These are phyloP conservation scores for Nothocercus nigrocapillus DNA, from an alignment of 2,113 vertebrate genomes.

Conservation along the genomic window DNA sequence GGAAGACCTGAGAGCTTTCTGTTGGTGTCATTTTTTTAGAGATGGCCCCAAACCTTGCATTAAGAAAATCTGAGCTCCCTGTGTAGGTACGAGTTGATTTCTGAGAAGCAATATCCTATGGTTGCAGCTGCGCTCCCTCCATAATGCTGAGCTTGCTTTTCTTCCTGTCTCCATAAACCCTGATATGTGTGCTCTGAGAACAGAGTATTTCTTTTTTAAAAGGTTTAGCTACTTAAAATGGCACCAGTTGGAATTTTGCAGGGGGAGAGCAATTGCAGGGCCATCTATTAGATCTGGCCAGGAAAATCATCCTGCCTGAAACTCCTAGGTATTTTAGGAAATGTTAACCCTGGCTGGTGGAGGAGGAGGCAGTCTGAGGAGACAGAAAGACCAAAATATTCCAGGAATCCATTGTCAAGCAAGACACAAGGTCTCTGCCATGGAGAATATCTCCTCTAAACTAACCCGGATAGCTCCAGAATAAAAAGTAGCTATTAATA, in stretches of 20 bases:
- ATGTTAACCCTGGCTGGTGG: not conserved
- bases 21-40: not conserved
- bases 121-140: not conserved
- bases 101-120: not conserved
- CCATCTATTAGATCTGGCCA: not conserved
- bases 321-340: not conserved
- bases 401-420: not conserved
- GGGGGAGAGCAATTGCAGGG: fast-evolving
- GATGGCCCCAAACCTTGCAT: not conserved
- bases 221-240: not conserved
- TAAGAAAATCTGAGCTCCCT: not conserved
- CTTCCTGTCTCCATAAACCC: not conserved
- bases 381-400: not conserved
- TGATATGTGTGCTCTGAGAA: not conserved
- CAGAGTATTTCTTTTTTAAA: not conserved
- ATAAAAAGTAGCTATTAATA: constrained; percentile 35
- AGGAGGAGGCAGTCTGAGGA: not conserved
- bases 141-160: not conserved
- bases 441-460: not conserved
- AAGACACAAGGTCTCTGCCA: not conserved
- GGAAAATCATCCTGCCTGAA: not conserved
- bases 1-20: not conserved
- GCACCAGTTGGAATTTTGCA: not conserved
- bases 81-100: not conserved
- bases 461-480: not conserved